A percentile compares a stretch with the other conserved stretches of the same genome.
phyloP scores from a whole-genome alignment of 2,797 vertebrate genomes.

The Ptychobarbus kaznakovi region DNA sequence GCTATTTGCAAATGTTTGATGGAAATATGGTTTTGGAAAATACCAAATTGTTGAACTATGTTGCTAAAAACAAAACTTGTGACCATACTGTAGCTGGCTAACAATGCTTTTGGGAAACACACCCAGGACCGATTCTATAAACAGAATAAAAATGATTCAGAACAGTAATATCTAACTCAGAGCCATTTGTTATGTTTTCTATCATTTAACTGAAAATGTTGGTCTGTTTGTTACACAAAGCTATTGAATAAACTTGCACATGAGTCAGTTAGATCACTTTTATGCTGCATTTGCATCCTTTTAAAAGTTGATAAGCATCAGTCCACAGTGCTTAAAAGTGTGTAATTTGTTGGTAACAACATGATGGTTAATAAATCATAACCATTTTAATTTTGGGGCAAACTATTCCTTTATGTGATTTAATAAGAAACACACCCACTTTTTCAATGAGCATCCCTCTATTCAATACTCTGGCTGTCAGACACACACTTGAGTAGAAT shows the following conservation, averaged over 20 bases:
- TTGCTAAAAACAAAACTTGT: neutral
- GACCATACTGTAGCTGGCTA: neutral
- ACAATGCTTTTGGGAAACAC: neutral
- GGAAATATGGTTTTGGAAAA: neutral
- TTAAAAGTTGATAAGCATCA: neutral
- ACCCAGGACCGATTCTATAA: neutral
- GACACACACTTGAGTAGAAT: slow-evolving; percentile 36
- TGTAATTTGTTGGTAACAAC: neutral
- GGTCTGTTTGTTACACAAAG: neutral
- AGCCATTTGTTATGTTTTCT: neutral
- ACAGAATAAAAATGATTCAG: neutral
- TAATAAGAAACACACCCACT: slow-evolving; percentile 48
- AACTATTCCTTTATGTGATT: neutral
- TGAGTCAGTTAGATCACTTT: neutral
- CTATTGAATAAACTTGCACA: neutral
- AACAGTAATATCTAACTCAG: too few species aligned
- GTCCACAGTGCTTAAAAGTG: neutral
- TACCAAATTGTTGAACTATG: neutral
- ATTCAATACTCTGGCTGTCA: neutral
- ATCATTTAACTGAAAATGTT: neutral
- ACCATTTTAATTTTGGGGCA: neutral
- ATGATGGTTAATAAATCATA: neutral
- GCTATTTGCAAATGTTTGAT: neutral
- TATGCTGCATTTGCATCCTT: neutral
- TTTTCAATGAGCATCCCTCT: slow-evolving; percentile 11